A percentile compares a stretch with the other conserved stretches of the same genome.
Conservation (phyloP, 2,797 vertebrate genomes). For the Phylloscopus collybita region DNA sequence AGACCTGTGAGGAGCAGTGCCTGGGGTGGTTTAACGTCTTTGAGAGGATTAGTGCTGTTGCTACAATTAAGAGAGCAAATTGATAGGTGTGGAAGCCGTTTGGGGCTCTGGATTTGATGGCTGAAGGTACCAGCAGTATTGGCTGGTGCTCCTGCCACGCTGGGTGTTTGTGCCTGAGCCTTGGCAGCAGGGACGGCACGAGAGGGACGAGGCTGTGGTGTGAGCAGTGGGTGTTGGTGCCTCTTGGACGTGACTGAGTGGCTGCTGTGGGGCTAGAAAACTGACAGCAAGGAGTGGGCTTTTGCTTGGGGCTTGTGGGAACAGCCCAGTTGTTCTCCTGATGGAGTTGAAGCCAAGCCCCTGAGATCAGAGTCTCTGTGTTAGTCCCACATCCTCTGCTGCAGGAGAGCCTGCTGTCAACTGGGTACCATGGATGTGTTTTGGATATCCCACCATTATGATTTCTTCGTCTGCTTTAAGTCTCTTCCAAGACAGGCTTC, state of each 20-base stretch:
- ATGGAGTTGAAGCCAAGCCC: neutral
- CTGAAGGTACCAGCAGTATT: fast-evolving
- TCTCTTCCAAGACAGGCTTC: neutral
- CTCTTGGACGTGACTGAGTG: fast-evolving
- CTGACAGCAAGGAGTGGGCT: neutral
- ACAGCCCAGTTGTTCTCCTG: neutral
- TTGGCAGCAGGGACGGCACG: neutral
- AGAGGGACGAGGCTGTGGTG: neutral
- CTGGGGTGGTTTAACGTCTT: neutral
- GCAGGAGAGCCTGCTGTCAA: neutral
- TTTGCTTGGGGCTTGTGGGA: neutral
- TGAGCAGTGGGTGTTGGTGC: neutral
- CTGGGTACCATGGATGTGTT: neutral
- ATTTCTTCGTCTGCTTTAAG: neutral
- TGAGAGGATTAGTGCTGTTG: neutral
- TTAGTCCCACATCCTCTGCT: neutral
- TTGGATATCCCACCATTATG: neutral
- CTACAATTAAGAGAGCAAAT: neutral
- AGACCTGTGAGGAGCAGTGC: neutral
- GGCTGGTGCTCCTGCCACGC: neutral
- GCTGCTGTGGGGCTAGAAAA: neutral
- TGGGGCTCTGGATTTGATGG: neutral
- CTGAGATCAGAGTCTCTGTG: neutral
- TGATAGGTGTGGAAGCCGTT: neutral
- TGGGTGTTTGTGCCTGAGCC: neutral